These are phyloP conservation scores for Cantharis rustica DNA, from an alignment of 2,888 invertebrate species.

Conservation along the genomic window DNA sequence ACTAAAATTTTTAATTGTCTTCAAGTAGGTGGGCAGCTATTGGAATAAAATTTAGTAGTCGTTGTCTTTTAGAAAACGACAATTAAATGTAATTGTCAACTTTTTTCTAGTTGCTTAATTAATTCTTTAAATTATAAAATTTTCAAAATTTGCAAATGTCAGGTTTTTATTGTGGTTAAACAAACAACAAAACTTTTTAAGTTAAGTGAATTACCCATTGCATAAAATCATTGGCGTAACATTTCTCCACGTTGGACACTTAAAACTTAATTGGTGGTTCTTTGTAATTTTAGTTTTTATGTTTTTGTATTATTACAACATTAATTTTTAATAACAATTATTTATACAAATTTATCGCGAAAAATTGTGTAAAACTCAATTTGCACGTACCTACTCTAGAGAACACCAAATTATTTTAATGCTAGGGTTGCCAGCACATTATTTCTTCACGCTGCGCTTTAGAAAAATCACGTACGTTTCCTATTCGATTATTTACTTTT, in stretches of 20 bases:
- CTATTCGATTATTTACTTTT: too few relatives aligned
- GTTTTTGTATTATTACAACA: background rate
- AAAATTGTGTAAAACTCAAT: background rate
- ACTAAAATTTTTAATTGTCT: background rate
- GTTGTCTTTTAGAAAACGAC: background rate
- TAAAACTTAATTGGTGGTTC: background rate
- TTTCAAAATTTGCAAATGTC: background rate
- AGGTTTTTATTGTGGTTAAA: background rate
- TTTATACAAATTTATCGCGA: background rate
- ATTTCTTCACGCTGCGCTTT: too few relatives aligned
- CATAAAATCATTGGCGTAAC: background rate
- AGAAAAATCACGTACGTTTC: too few relatives aligned
- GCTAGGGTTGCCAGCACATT: background rate
- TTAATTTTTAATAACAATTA: background rate
- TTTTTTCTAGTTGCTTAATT: background rate
- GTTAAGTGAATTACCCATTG: background rate
- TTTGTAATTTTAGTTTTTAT: background rate
- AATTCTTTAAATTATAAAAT: background rate
- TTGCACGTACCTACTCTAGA: background rate
- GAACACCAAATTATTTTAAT: background rate
- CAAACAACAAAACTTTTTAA: background rate
- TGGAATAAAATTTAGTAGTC: background rate
- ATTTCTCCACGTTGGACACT: background rate
- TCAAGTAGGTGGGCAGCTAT: background rate
- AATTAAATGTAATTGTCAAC: background rate